Base-by-base conservation (phyloP, 2,888 invertebrate species). In the Apodemia mormo region DNA sequence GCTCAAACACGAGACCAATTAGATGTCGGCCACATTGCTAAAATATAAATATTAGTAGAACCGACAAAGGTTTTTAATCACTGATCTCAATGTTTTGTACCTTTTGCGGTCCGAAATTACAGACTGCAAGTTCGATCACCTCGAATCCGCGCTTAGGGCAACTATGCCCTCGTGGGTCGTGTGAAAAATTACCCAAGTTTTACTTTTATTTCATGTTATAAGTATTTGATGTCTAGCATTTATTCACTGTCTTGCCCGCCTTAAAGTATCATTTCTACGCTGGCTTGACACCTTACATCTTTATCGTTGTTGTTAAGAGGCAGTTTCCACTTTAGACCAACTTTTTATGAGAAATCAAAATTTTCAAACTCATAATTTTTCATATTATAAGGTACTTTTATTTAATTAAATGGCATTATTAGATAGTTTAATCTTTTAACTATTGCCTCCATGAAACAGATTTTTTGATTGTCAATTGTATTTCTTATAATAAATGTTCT, bases 21-120 rank as follows among this genome's bases (percentile, higher is more conserved):
- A 93, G 90, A 93, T 91, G 90, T 91, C 90, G 91, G 87, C 80
- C 91, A 88, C 86, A 88, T 89, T 86, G 91, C 90, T 88, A 92
- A 91, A 92, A 93, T 93, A 93, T 93, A 92, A 93, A 93, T 93
- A 93, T 93, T 93, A 93, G 93, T 93, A 93, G 92, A 92, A 90
- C 93, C 93, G 93, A 92, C 93, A 93, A 93, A 93, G 92, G 92
- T 90, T 92, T 92, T 92, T 92, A 92, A 93, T 93, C 93, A 92
- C 91, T 89, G 86, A 93, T 93, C 91, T 85, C 85, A 83, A 86
- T 88, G 84, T 90, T 86, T 91, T 92, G 85, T 83, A 91, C 90
- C 85, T 93, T 93, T 93, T 93, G 93, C 93, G 93, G 93, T 93
- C 92, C 92, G 81, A 92, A 93, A 92, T 92, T 92, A 89, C 92